Evolutionary conservation across 2,113 vertebrate species (phyloP), one percentile per base, ranked within the genome.

Genomic region (Gracilinanus agilis): DNA sequence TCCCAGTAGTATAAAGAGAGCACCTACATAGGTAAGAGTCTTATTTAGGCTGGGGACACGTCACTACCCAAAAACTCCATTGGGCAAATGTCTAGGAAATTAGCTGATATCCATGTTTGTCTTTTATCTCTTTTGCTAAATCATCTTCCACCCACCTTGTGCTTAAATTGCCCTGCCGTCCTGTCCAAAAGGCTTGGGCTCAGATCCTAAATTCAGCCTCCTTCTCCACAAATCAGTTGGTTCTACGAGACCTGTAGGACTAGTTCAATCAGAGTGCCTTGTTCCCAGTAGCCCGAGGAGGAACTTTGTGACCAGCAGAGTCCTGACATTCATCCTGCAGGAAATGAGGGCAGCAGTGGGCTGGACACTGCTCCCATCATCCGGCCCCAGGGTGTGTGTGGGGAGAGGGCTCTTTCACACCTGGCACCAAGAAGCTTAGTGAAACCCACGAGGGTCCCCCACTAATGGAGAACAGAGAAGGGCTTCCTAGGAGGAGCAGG

Each of bases 401-500:
- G 93, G 34, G 92, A 75, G 88, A 83, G 29, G 88, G 58, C 96
- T 9, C 90, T 90, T 89, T 93, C 40, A 53, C 0, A 54, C 16
- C 49, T 11, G 83, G 8, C 54, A 44, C 88, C 61, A 95, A 53
- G 89, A 91, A 0, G 3, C 93, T 54, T 53, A 49, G n/a, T 11
- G 44, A 58, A 40, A 34, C 93, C 27, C 44, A 53, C 56, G 54
- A 75, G 58, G 55, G 24, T 90, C 92, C 95, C 40, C 34, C 88
- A 88, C 55, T 61, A 89, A 94, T 93, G 12, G 90, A 93, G 94
- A 92, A 94, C 75, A 93, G 95, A 97, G 56, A 97, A 94, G 93
- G 91, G 90, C 55, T 54, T 95, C 97, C 97, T 12, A 29, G 55
- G 97, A 98, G 96, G 90, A 93, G 97, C 24, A 96, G 93, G 97